Base-by-base conservation (phyloP, 92 coral and sea anemone genomes). In the Epizoanthus fatuus region DNA sequence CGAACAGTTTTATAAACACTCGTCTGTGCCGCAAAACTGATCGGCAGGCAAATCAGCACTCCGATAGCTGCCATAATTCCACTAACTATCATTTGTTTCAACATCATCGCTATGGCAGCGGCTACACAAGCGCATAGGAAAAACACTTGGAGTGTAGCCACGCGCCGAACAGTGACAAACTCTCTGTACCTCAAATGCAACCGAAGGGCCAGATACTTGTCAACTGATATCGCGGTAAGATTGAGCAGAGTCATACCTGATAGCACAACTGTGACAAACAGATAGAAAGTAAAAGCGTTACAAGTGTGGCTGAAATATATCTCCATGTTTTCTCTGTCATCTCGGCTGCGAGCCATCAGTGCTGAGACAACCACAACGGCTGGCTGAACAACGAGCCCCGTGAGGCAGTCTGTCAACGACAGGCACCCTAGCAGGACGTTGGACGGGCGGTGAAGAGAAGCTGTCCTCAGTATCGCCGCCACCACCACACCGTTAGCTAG, bases 381-480 rank as follows among this genome's bases (percentile, higher is more conserved):
- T 7, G 72, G 72, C 51, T 67, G 72, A 29, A 67, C 9, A 37
- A 67, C 8, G n/a, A 67, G 42, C 72, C 72, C 72, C 45, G 72
- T 67, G 19, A 67, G 39, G 5, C 44, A 2, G 45, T 67, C 72
- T 1, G 72, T 38, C n/a, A 67, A 14, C 3, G 72, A 35, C 16
- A 67, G 72, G 9, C 47, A 67, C 1, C 6, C 72, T 1, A 67
- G 11, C 49, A 67, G 11, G 6, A 67, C 72, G 42, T 67, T 67
- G 15, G 72, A 67, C 5, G 72, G 72, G 0, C 39, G 14, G 7
- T 37, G 72, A 29, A 67, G 72, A 12, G 72, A 35, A 2, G 20
- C 4, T 14, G 72, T 67, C 9, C 44, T 40, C n/a, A 45, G 9
- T 2, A 67, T 3, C 7, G 45, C 52, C 19, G 16, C 45, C 9